These are phyloP conservation scores for Otocyon megalotis DNA, from an alignment of 2,113 vertebrate species.

Conservation along the genomic window DNA sequence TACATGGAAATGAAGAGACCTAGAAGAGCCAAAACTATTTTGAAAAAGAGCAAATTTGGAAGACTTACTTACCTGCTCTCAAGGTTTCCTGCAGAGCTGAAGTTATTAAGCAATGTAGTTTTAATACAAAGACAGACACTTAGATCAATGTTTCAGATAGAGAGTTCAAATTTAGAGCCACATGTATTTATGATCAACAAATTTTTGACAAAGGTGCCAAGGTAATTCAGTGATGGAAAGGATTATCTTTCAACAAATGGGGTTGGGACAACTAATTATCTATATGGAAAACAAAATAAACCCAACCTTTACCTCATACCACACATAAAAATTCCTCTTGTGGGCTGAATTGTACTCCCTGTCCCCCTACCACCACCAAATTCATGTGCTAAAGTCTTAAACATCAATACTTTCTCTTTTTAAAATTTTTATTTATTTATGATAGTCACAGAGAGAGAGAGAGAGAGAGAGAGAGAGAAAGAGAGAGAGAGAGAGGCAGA, in stretches of 20 bases:
- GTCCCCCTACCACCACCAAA: not conserved
- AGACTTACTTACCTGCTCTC: not conserved
- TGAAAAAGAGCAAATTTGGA: not conserved
- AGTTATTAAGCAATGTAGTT: not conserved
- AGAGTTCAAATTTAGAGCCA: not conserved
- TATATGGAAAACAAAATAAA: not conserved
- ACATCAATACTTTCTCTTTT: no score
- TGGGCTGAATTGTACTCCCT: not conserved
- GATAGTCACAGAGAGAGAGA: no score
- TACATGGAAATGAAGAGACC: not conserved
- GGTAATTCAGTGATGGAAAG: not conserved
- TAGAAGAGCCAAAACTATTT: not conserved
- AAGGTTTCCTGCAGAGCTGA: not conserved
- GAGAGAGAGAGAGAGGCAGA: no score
- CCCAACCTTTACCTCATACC: not conserved
- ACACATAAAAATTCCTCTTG: not conserved
- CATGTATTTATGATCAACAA: not conserved
- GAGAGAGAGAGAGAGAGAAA: no score
- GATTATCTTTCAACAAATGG: not conserved
- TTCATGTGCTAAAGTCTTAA: not conserved
- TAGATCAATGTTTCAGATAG: not conserved
- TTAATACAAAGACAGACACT: not conserved
- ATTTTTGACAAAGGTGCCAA: not conserved
- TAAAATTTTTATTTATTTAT: no score
- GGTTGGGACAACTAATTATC: not conserved